Evolutionary conservation across 2,797 vertebrate genomes (phyloP).

Genomic region (Cheirogaleus major): DNA sequence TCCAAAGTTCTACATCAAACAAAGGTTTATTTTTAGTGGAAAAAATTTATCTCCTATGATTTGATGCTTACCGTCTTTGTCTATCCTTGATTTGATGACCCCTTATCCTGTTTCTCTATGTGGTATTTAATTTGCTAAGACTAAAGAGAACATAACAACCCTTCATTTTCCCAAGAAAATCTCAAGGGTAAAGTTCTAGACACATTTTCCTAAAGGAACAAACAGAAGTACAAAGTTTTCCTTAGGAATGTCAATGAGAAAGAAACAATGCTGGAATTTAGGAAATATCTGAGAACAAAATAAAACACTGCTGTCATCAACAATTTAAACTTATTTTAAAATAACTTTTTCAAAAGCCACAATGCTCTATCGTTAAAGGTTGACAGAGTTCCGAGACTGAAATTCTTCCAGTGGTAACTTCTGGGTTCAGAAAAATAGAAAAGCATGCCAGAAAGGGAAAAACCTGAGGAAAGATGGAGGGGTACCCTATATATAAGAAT

Average conservation of each 20-base stretch:
- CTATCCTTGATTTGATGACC: neutral
- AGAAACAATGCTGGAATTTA: conserved; percentile 15
- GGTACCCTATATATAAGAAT: conserved; percentile 23
- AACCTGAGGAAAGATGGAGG: neutral
- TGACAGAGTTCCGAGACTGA: conserved; percentile 50
- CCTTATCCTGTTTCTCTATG: neutral
- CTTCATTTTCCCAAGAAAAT: conserved; percentile 15
- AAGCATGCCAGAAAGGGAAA: conserved; percentile 9
- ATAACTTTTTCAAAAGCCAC: conserved; percentile 37
- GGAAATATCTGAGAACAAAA: neutral
- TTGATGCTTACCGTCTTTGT: neutral
- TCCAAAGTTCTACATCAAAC: conserved; percentile 5
- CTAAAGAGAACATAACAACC: neutral
- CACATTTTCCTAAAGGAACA: conserved; percentile 13
- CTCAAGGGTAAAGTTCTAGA: conserved; percentile 33
- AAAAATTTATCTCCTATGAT: neutral
- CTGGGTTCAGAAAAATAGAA: conserved; percentile 24
- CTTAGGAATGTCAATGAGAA: neutral
- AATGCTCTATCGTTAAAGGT: conserved; percentile 1
- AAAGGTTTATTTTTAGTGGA: neutral
- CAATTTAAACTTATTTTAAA: conserved; percentile 20
- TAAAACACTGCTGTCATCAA: neutral
- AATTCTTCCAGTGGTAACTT: conserved; percentile 55
- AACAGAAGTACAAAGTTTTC: conserved; percentile 7
- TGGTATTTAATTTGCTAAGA: conserved; percentile 47